These are phyloP conservation scores for Alentia gelatinosa DNA, from an alignment of 2,888 invertebrate species.

Conservation along the genomic window DNA sequence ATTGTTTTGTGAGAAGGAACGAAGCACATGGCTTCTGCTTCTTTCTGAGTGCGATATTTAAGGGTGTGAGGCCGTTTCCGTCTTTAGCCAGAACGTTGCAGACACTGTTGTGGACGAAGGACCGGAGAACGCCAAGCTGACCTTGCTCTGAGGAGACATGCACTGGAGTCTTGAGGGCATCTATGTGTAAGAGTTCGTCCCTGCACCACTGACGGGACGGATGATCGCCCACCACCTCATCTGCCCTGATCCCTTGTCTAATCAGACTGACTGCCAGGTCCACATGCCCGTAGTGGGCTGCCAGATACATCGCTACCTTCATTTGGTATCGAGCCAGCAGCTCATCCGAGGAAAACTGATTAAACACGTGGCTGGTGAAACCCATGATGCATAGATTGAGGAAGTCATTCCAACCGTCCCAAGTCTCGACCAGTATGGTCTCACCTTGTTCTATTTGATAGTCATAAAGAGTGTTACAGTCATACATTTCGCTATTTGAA, in stretches of 20 bases:
- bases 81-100: conserved; percentile 76
- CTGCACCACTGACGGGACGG: conserved; percentile 66
- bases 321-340: conserved; percentile 75
- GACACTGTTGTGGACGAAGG: conserved; percentile 77
- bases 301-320: conserved; percentile 78
- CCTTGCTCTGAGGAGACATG: conserved; percentile 78
- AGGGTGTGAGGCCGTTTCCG: conserved; percentile 75
- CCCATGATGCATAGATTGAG: conserved; percentile 76
- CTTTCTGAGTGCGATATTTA: conserved; percentile 77
- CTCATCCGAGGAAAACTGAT: conserved; percentile 73
- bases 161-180: conserved; percentile 74
- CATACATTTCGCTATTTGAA: conserved; percentile 75
- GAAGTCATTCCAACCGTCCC: conserved; percentile 80
- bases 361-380: conserved; percentile 74
- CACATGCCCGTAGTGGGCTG: conserved; percentile 78
- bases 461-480: conserved; percentile 74
- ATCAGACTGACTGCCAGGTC: conserved; percentile 73
- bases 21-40: conserved; percentile 77
- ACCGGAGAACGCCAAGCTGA: conserved; percentile 75
- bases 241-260: conserved; percentile 73
- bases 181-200: conserved; percentile 68
- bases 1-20: conserved; percentile 79
- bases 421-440: conserved; percentile 72
- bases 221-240: conserved; percentile 78
- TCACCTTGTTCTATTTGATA: conserved; percentile 66